These are phyloP conservation scores for Saccopteryx bilineata DNA, from an alignment of 2,113 vertebrate genomes.

Conservation along the genomic window DNA sequence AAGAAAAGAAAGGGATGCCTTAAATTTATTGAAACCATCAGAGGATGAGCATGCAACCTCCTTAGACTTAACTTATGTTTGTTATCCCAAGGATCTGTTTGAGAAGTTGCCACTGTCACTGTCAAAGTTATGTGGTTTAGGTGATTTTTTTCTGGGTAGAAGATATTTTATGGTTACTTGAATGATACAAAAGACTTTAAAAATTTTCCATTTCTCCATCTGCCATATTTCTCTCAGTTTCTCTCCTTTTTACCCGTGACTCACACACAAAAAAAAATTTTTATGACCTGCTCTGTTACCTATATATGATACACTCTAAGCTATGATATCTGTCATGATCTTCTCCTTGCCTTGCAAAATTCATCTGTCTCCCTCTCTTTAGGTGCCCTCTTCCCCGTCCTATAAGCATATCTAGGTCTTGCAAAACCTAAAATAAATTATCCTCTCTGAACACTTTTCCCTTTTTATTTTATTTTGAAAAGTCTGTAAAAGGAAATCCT, in stretches of 20 bases:
- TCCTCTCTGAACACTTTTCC: not conserved
- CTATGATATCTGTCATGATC: not conserved
- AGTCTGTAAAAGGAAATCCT: not conserved
- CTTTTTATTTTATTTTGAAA: constrained; percentile 20
- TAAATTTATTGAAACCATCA: not conserved
- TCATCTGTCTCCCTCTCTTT: not conserved
- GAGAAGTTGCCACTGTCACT: not conserved
- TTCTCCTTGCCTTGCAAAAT: not conserved
- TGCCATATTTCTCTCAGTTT: not conserved
- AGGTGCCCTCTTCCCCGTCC: not conserved
- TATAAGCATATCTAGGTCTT: not conserved
- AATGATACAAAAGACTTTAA: not conserved
- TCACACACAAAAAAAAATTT: not conserved
- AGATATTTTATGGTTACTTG: not conserved
- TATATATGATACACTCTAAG: not conserved
- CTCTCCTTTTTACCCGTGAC: not conserved
- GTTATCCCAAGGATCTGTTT: not conserved
- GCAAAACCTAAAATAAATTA: not conserved
- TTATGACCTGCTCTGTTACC: not conserved
- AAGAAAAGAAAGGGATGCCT: not conserved
- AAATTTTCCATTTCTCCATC: not conserved
- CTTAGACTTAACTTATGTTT: not conserved
- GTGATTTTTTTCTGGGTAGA: not conserved
- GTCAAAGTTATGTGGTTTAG: not conserved
- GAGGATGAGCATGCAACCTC: not conserved